Base-by-base conservation (phyloP, 1,140 invertebrate genomes). In the Drosophila gunungcola region DNA sequence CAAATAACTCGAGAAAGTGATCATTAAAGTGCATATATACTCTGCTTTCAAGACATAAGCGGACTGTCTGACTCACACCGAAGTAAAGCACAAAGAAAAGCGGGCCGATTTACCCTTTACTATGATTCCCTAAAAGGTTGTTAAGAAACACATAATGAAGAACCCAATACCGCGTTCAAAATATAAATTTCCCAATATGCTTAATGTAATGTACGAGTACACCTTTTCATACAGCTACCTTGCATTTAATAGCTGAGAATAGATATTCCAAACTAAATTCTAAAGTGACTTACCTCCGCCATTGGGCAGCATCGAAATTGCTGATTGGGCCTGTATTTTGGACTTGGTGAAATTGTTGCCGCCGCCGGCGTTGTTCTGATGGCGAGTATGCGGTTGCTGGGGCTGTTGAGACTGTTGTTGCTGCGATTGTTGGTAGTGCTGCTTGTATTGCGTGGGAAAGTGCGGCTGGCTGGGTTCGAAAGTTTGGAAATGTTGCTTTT, bases 301-400 rank as follows among this genome's bases (percentile, higher is more conserved):
- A 43, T 43, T 79, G 12, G 83, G 81, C 38, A 88, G n/a, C 83
- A 88, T 80, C 25, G 72, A 52, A 51, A 82, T 43, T 2, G 78
- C 25, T 16, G 45, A n/a, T 43, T 60, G 73, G 3, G 64, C 13
- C 25, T 61, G 62, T 42, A 58, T 76, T 36, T 77, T 62, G 5
- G 68, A 55, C 41, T 49, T 76, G 61, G 29, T 75, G 34, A 72
- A 36, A 11, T 10, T 73, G 34, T 39, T 56, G 51, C 41, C 73
- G 25, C 16, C 51, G 60, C 52, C 67, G 41, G 27, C 51, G 57
- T 39, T 69, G 27, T 58, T 67, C 42, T 70, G 83, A 54, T 82
- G 62, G 39, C 67, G 62, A 55, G 63, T 52, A 58, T 25, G 16
- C 16, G 41, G 52, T 11, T 57, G 52, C 11, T 49, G 54, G 12